Percentiles rank a stretch among this genome's conserved stretches.
Evolutionary conservation across 2,888 invertebrate genomes (phyloP).

Genomic region (Morpho achilles): DNA sequence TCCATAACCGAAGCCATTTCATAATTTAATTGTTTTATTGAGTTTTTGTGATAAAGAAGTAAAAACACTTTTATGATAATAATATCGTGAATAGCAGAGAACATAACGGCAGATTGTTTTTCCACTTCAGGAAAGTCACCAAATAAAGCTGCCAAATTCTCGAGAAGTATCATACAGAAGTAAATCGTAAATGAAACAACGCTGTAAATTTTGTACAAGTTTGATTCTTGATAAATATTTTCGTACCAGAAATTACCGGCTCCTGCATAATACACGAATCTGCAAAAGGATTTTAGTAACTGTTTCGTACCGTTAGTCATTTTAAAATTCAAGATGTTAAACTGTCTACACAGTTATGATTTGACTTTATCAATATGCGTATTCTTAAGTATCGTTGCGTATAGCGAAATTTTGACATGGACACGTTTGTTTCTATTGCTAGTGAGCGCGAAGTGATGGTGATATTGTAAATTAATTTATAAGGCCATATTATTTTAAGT

Average conservation of each 20-base stretch:
- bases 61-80: slow-evolving; percentile 62
- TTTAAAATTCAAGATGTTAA: not conserved
- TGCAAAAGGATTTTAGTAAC: slow-evolving; percentile 50
- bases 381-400: no score
- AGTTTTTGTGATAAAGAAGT: slow-evolving; percentile 53
- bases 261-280: slow-evolving; percentile 58
- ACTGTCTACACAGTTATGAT: no score
- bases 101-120: slow-evolving; percentile 66
- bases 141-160: slow-evolving; percentile 59
- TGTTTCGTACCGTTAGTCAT: slow-evolving; percentile 7
- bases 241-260: slow-evolving; percentile 61
- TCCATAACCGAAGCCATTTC: slow-evolving; percentile 57
- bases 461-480: not conserved
- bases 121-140: slow-evolving; percentile 61
- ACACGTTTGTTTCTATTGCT: slow-evolving; percentile 1
- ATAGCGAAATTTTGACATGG: no score
- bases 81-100: slow-evolving; percentile 62
- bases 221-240: slow-evolving; percentile 45
- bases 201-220: slow-evolving; percentile 46
- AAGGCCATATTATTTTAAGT: not conserved
- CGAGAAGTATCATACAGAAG: slow-evolving; percentile 58
- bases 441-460: slow-evolving; percentile 1
- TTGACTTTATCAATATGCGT: no score
- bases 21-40: slow-evolving; percentile 58
- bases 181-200: slow-evolving; percentile 52